Base-by-base conservation (phyloP, 1,140 invertebrate species). In the Panagrolaimus sp. region DNA sequence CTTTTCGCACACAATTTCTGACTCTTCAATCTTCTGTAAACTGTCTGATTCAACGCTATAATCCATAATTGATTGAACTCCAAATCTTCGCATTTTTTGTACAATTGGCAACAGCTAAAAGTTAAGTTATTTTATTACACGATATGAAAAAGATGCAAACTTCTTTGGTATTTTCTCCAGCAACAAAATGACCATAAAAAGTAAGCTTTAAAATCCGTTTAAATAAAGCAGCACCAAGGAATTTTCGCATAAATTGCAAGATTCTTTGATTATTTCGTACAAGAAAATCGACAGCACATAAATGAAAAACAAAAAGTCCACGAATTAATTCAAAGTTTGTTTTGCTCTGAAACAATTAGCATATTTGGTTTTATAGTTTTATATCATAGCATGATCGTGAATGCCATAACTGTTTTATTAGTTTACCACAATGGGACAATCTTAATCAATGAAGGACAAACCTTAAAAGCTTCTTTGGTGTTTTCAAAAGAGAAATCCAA, bases 111-210 rank as follows among this genome's bases (percentile, higher is more conserved):
- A 88, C 42, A 87, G 74, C 63, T 82, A 47, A 75, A 76, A 68
- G n/a, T n/a, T n/a, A n/a, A n/a, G n/a, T n/a, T n/a, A n/a, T n/a
- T n/a, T n/a, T n/a, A n/a, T n/a, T n/a, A n/a, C n/a, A n/a, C n/a
- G n/a, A n/a, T n/a, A n/a, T n/a, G n/a, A n/a, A n/a, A n/a, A n/a
- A n/a, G n/a, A n/a, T n/a, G 7, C 31, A 13, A 78, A 95, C 94
- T 79, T 89, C 89, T 78, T 88, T 86, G 81, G 92, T 91, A 84
- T 93, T 90, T 84, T 95, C 91, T 16, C 93, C 93, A 51, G 92
- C 93, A 27, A 99, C 95, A 86, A 99, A 99, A 84, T 98, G 96
- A 11, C 95, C 95, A 84, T 97, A 99, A 86, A 98, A 96, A 23
- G 94, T 93, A 1, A 87, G 85, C 84, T 93, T 93, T 91, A 98